Base-by-base conservation (phyloP, 2,113 vertebrate species). In the Hipposideros armiger region DNA sequence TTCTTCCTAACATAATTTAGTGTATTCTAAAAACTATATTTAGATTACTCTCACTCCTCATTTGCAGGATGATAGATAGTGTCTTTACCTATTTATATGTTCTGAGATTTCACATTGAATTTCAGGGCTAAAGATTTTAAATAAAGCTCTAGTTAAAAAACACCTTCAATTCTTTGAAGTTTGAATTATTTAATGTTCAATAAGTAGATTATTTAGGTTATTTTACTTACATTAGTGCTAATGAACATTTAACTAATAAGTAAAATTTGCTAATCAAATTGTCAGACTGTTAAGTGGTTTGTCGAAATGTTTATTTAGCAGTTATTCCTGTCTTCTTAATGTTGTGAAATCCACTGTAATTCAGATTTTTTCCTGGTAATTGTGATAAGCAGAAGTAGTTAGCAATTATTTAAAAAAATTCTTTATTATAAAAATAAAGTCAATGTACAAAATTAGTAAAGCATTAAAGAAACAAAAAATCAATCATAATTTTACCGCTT, bases 201-300 rank as follows among this genome's bases (percentile, higher is more conserved):
- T 92, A 94, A 88, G 78, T 87, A 69, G 81, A 95, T 88, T 78
- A 96, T 95, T 67, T 93, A 80, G 87, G 88, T 92, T 84, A 95
- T 95, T 90, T 93, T 93, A 94, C 82, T 94, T 82, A 77, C 30
- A 76, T 84, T 92, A 47, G 22, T 60, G 16, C 67, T 96, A 94
- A 85, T 96, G 95, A 94, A 85, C n/a, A 76, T 54, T 97, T 95
- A 91, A 88, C 56, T 91, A 66, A 87, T 83, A 73, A 91, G 76
- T 87, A 84, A 92, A 84, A 92, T 95, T 95, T 94, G 70, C 74
- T 94, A 42, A 95, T 95, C 85, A 70, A 81, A 83, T 95, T 95
- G 95, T 90, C 92, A 95, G 70, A 36, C 54, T 95, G 76, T 94
- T 87, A 96, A 96, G 67, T 58, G 74, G 32, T 84, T 90, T 87